These are phyloP conservation scores for Rhodinocichla rosea DNA, from an alignment of 2,113 vertebrate genomes.

Conservation along the genomic window DNA sequence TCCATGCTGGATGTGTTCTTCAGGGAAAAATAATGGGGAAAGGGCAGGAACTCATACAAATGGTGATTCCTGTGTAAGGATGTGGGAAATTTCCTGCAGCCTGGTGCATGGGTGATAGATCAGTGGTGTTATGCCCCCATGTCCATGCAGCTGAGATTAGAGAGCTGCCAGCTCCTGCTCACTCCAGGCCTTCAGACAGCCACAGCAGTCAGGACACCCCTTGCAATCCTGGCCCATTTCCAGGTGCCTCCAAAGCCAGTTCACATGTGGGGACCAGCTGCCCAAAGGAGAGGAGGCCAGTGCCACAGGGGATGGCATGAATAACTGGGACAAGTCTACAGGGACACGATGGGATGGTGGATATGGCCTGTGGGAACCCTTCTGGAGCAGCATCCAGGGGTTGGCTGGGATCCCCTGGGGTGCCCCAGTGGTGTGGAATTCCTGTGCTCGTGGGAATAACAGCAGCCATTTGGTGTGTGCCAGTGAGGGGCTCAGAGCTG, in stretches of 20 bases:
- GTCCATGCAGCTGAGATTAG: accelerated
- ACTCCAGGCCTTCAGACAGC: not conserved
- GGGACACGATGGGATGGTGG: not conserved
- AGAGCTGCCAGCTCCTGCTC: not conserved
- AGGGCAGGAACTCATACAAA: not conserved
- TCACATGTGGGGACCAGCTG: not conserved
- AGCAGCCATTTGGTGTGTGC: not conserved
- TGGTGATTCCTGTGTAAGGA: not conserved
- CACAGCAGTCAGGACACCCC: not conserved
- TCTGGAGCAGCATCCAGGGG: not conserved
- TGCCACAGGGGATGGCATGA: not conserved
- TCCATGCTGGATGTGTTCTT: not conserved
- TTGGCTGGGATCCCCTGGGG: not conserved
- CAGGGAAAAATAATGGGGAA: not conserved
- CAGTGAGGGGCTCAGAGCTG: not conserved
- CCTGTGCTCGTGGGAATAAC: not conserved
- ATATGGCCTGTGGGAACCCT: not conserved
- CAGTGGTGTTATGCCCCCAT: not conserved
- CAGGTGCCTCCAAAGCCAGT: not conserved
- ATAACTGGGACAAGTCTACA: accelerated
- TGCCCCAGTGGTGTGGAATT: not conserved
- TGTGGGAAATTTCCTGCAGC: not conserved
- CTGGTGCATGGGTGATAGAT: not conserved
- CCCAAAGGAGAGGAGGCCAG: not conserved
- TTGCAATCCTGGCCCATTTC: not conserved